Percentiles rank a stretch among this genome's conserved stretches.
These are phyloP conservation scores for Vultur gryphus DNA, from an alignment of 2,797 vertebrate genomes.

Conservation along the genomic window DNA sequence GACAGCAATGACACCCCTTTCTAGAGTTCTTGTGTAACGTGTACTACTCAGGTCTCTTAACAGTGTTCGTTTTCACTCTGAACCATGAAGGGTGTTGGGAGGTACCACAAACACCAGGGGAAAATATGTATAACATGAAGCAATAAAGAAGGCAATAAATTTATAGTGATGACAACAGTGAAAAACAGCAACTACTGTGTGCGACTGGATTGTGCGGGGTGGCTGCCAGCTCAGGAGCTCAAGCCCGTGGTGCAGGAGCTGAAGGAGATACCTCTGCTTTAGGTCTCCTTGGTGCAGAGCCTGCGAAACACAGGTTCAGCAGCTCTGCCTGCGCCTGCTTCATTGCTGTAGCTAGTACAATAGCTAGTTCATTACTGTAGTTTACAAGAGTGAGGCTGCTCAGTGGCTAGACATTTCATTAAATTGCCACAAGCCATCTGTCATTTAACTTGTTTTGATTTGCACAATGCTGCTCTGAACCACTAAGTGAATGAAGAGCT, in stretches of 20 bases:
- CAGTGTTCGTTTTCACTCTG: neutral
- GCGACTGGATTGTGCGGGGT: rapidly evolving
- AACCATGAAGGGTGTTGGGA: neutral
- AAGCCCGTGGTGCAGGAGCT: rapidly evolving
- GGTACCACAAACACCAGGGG: neutral
- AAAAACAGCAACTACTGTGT: rapidly evolving
- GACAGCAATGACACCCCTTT: neutral
- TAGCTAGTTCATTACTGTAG: neutral
- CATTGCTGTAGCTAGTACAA: neutral
- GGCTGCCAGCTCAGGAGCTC: neutral
- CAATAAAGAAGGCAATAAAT: neutral
- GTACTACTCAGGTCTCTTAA: neutral
- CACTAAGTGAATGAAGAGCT: neutral
- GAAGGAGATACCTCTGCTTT: neutral
- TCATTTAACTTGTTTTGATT: constrained; percentile 1
- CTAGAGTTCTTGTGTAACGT: neutral
- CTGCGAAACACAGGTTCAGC: neutral
- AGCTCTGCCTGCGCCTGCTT: neutral
- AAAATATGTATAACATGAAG: rapidly evolving
- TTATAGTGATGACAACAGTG: rapidly evolving
- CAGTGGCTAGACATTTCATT: neutral
- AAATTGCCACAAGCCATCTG: neutral
- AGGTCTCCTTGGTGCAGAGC: neutral
- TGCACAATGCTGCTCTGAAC: neutral
- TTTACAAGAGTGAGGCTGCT: neutral